phyloP scores from a whole-genome alignment of 2,113 vertebrate genomes.

The Lanius ludovicianus region DNA sequence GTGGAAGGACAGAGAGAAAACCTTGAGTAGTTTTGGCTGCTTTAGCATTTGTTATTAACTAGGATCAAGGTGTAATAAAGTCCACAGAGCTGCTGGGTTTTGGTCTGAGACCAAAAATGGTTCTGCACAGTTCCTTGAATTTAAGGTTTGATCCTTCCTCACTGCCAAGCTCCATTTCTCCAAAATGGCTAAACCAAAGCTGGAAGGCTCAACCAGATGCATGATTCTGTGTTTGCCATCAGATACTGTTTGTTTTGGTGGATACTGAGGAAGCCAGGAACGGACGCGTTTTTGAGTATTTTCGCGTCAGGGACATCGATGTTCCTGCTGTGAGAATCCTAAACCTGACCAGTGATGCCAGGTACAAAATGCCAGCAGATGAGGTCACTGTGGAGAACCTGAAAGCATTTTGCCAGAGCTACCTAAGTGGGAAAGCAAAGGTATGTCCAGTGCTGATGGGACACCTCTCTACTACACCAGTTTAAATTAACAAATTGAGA shows the following conservation, averaged over 20 bases:
- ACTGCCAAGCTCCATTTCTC: background rate
- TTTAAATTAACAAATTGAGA: background rate
- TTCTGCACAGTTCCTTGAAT: background rate
- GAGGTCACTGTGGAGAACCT: conserved; percentile 76
- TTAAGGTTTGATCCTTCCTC: background rate
- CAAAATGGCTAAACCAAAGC: background rate
- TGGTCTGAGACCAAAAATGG: background rate
- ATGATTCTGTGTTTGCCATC: background rate
- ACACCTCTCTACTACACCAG: background rate
- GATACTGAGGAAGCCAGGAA: conserved; percentile 82
- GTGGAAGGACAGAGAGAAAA: background rate
- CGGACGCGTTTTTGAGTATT: conserved; percentile 85
- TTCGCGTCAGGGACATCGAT: conserved; percentile 77
- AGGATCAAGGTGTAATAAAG: background rate
- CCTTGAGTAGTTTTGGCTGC: background rate
- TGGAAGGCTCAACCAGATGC: background rate
- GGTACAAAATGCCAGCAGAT: conserved; percentile 87
- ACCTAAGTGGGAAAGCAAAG: conserved; percentile 84
- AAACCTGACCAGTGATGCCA: conserved; percentile 81
- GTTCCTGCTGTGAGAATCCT: conserved; percentile 84
- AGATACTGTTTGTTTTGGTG: conserved; percentile 88
- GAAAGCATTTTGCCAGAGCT: conserved; percentile 77
- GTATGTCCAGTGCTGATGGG: conserved; percentile 48
- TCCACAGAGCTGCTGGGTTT: background rate
- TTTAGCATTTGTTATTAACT: background rate